These are phyloP conservation scores for Drosophila koepferae DNA, from an alignment of 2,888 invertebrate genomes.

Conservation along the genomic window DNA sequence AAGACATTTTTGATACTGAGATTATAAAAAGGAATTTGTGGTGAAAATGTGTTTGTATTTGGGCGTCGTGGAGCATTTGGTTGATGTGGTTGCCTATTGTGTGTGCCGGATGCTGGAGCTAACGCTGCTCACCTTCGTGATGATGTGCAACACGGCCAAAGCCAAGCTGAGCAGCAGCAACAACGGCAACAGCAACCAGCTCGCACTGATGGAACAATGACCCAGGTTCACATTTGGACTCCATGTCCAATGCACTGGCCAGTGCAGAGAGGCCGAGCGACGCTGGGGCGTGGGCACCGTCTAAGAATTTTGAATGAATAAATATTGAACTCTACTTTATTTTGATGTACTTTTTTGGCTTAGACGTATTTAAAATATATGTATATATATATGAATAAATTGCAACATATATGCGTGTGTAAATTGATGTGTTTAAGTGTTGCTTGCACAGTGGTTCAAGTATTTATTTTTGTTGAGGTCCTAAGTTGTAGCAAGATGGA, in stretches of 20 bases:
- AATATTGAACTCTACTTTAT: slow-evolving; percentile 25
- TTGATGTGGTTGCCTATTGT: slow-evolving; percentile 80
- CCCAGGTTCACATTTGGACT: slow-evolving; percentile 17
- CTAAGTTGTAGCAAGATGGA: too few species aligned
- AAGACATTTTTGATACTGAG: not conserved
- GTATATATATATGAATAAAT: slow-evolving; percentile 8
- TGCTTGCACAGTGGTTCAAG: slow-evolving; percentile 1
- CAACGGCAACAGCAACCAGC: slow-evolving; percentile 44
- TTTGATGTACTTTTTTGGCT: slow-evolving; percentile 27
- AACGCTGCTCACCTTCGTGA: slow-evolving; percentile 74
- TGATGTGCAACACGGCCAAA: slow-evolving; percentile 73
- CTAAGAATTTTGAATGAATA: slow-evolving; percentile 15
- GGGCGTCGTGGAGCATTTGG: slow-evolving; percentile 75
- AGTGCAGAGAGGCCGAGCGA: not conserved
- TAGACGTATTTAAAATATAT: not conserved
- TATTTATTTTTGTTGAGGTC: too few species aligned
- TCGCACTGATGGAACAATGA: slow-evolving; percentile 46
- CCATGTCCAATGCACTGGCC: slow-evolving; percentile 1
- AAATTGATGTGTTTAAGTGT: not conserved
- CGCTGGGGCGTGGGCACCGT: slow-evolving; percentile 17
- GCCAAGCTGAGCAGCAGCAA: slow-evolving; percentile 41
- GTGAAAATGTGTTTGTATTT: slow-evolving; percentile 79
- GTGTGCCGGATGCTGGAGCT: slow-evolving; percentile 80
- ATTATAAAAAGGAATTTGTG: not conserved
- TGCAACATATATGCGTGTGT: slow-evolving; percentile 1